phyloP scores from a whole-genome alignment of 2,888 invertebrate species.

The Azorinus chamasolen region DNA sequence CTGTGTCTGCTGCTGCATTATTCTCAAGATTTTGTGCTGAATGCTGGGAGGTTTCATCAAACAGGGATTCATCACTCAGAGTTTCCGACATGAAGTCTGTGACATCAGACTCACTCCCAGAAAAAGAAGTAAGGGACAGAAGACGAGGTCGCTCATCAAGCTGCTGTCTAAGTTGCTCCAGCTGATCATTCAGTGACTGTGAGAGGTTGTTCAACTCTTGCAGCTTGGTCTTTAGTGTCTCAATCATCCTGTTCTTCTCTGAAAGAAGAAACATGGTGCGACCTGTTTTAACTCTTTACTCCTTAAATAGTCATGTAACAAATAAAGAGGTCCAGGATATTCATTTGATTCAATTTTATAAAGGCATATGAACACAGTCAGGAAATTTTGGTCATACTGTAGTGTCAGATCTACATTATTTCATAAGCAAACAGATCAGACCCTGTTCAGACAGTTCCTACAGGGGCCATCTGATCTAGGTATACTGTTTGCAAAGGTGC shows the following conservation, averaged over 20 bases:
- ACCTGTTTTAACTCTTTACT: too few species aligned
- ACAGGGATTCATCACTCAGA: conserved; percentile 42
- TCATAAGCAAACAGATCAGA: too few species aligned
- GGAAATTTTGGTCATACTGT: too few species aligned
- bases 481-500: too few species aligned
- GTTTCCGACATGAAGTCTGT: conserved; percentile 48
- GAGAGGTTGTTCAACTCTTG: conserved; percentile 69
- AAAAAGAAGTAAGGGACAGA: conserved; percentile 20
- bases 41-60: conserved; percentile 41
- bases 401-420: too few species aligned
- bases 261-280: conserved; percentile 51
- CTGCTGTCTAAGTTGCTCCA: conserved; percentile 68
- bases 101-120: conserved; percentile 47
- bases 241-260: conserved; percentile 71
- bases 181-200: conserved; percentile 68
- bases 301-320: too few species aligned
- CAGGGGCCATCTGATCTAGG: too few species aligned
- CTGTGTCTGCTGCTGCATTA: conserved; percentile 1
- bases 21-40: conserved; percentile 19
- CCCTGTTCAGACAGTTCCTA: too few species aligned
- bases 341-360: too few species aligned
- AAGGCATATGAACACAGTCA: too few species aligned
- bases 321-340: too few species aligned
- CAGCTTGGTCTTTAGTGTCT: conserved; percentile 68
- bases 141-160: conserved; percentile 39